These are phyloP conservation scores for Gonocerus acuteangulatus DNA, from an alignment of 2,888 invertebrate genomes.

Conservation along the genomic window DNA sequence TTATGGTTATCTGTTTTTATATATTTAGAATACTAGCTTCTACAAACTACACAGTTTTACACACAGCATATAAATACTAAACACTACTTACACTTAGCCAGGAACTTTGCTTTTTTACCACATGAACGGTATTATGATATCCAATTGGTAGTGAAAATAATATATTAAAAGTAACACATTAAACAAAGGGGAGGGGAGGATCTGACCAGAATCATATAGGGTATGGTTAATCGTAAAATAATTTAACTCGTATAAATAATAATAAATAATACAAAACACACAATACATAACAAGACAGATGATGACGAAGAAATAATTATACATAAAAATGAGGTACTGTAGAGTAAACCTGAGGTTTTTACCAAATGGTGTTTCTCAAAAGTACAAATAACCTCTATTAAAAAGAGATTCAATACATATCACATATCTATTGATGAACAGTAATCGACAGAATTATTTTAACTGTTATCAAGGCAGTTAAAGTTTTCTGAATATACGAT, in stretches of 20 bases:
- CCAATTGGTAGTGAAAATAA: conserved; percentile 24
- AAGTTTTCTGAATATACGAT: conserved; percentile 16
- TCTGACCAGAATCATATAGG: conserved; percentile 16
- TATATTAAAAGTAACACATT: conserved; percentile 4
- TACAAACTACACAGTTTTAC: conserved; percentile 29
- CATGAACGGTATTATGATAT: conserved; percentile 23
- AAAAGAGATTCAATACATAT: conserved; percentile 19
- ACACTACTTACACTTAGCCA: conserved; percentile 33
- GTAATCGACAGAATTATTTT: conserved; percentile 4
- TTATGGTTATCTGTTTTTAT: conserved; percentile 15
- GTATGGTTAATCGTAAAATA: conserved; percentile 3
- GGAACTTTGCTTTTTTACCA: conserved; percentile 33
- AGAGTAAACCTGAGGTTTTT: conserved; percentile 22
- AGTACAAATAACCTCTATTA: conserved; percentile 13
- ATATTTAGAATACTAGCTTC: conserved; percentile 28
- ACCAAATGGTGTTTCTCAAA: conserved; percentile 17
- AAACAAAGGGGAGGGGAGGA: conserved; percentile 7
- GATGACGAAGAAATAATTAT: background rate
- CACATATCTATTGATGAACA: conserved; percentile 22
- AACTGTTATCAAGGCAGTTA: too few relatives aligned
- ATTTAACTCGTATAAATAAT: conserved; percentile 1
- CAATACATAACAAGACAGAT: conserved; percentile 11
- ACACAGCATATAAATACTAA: conserved; percentile 28
- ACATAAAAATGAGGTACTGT: conserved; percentile 20
- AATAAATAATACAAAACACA: conserved; percentile 8